Percentiles rank a stretch among this genome's conserved stretches.
These are phyloP conservation scores for Hydrolagus colliei DNA, from an alignment of 2,797 vertebrate genomes.

Conservation along the genomic window DNA sequence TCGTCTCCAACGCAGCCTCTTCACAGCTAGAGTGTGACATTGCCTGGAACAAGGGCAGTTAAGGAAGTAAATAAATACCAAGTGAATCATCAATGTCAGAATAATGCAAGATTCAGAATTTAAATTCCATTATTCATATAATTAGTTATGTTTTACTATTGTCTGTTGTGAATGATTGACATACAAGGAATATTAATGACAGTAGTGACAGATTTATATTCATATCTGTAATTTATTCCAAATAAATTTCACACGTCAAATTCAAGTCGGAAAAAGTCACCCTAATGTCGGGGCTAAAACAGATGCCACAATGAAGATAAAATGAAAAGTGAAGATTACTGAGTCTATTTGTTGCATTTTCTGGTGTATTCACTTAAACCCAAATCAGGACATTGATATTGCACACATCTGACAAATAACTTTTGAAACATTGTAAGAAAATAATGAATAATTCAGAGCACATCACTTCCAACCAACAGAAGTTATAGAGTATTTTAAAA, in stretches of 20 bases:
- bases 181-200: constrained; percentile 46
- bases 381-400: too few species aligned
- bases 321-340: too few species aligned
- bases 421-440: too few species aligned
- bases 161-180: constrained; percentile 42
- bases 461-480: too few species aligned
- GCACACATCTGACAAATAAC: too few species aligned
- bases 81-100: constrained; percentile 39
- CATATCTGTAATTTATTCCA: constrained; percentile 46
- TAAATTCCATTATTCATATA: constrained; percentile 42
- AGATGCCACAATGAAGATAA: constrained; percentile 35
- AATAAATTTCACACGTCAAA: constrained; percentile 41
- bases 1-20: constrained; percentile 79
- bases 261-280: constrained; percentile 40
- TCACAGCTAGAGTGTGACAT: constrained; percentile 80
- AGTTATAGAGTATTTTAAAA: too few species aligned
- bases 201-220: constrained; percentile 47
- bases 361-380: too few species aligned
- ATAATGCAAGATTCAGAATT: constrained; percentile 40
- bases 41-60: constrained; percentile 59
- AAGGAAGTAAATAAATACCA: constrained; percentile 42
- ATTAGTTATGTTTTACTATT: constrained; percentile 43
- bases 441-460: too few species aligned
- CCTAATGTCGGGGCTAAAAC: constrained; percentile 40
- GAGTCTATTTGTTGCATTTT: too few species aligned